phyloP scores from a whole-genome alignment of 2,888 invertebrate species.

The Uloborus plumipes region DNA sequence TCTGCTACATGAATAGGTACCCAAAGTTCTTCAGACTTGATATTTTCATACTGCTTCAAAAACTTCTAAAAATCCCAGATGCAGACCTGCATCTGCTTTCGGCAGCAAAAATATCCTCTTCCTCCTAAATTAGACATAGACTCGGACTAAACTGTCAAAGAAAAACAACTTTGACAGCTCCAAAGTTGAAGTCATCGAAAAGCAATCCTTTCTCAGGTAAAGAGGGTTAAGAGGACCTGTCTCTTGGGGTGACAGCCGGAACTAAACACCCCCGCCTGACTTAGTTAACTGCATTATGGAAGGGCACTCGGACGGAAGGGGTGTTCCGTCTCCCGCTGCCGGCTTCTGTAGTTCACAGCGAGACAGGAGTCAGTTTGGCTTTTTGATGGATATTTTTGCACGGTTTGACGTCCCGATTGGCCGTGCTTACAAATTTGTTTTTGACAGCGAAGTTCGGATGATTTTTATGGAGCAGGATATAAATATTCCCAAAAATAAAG shows the following conservation, averaged over 20 bases:
- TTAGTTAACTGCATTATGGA: conserved; percentile 37
- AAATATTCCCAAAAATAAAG: no score
- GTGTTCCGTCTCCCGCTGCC: neutral
- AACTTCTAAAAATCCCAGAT: neutral
- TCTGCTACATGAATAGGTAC: no score
- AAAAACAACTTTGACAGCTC: neutral
- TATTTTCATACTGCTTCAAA: neutral
- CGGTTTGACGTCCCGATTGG: no score
- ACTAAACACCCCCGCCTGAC: conserved; percentile 34
- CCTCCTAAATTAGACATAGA: no score
- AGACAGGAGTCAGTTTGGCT: no score
- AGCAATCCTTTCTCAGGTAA: conserved; percentile 33
- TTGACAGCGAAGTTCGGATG: no score
- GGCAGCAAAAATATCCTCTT: conserved; percentile 11
- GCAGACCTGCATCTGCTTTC: conserved; percentile 7
- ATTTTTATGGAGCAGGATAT: no score
- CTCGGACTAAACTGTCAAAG: neutral
- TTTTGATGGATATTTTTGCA: no score
- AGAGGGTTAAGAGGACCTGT: conserved; percentile 10
- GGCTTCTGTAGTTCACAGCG: no score
- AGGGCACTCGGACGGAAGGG: conserved; percentile 16
- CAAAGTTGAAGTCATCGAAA: conserved; percentile 9
- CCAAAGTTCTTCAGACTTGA: no score
- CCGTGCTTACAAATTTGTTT: no score
- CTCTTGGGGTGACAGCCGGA: conserved; percentile 23